These are phyloP conservation scores for Melitaea athalia DNA, from an alignment of 2,888 invertebrate genomes.

Conservation along the genomic window DNA sequence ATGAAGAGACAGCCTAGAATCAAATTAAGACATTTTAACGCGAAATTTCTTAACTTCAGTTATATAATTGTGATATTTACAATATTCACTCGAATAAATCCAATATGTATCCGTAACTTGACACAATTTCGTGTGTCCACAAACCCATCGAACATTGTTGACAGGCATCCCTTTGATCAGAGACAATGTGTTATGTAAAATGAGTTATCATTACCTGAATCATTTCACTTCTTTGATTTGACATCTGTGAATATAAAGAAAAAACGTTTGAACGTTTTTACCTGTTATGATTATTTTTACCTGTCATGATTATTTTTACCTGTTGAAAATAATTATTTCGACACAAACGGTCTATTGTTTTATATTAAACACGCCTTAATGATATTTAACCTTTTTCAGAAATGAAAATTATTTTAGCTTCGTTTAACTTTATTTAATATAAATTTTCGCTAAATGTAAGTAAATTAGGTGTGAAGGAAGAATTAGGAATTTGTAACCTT, in stretches of 20 bases:
- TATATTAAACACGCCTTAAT: not conserved
- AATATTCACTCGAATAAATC: not conserved
- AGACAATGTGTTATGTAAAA: not conserved
- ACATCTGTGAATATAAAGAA: not conserved
- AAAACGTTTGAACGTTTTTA: not conserved
- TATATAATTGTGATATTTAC: not conserved
- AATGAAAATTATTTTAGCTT: not conserved
- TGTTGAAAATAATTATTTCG: not conserved
- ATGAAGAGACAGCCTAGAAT: too few relatives aligned
- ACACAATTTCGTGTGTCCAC: not conserved
- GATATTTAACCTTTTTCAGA: not conserved
- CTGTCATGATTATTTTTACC: not conserved
- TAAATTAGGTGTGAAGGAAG: not conserved
- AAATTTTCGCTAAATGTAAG: not conserved
- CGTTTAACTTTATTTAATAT: not conserved
- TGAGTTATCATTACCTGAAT: not conserved
- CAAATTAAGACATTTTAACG: not conserved
- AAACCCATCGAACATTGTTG: conserved; percentile 4
- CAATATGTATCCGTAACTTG: not conserved
- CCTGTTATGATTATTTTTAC: not conserved
- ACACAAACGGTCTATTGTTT: not conserved
- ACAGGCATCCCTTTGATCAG: conserved; percentile 3
- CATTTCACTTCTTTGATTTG: not conserved
- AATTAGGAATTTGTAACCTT: not conserved
- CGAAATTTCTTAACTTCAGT: not conserved